Percentiles rank a stretch among this genome's conserved stretches.
Conservation (phyloP, 2,888 invertebrate species). For the Melolontha melolontha region DNA sequence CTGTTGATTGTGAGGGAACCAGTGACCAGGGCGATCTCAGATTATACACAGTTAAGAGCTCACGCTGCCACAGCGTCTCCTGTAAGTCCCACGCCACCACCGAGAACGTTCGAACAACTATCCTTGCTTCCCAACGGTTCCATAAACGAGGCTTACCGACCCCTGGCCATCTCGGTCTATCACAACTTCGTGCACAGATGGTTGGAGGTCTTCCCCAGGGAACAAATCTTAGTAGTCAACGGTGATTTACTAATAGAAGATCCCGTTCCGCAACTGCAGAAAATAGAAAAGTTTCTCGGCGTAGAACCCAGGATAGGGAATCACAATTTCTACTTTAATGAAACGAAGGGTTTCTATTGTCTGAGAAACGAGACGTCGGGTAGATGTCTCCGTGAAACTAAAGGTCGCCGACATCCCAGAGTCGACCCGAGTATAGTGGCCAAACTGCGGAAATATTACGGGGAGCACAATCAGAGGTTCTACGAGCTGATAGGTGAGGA, state of each 20-base stretch:
- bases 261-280: slow-evolving; percentile 87
- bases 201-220: slow-evolving; percentile 92
- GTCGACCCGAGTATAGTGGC: slow-evolving; percentile 84
- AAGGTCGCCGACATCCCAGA: slow-evolving; percentile 85
- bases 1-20: slow-evolving; percentile 96
- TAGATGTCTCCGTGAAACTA: slow-evolving; percentile 86
- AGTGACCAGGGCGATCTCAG: slow-evolving; percentile 94
- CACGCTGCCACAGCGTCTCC: slow-evolving; percentile 83
- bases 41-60: slow-evolving; percentile 93
- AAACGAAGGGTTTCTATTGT: slow-evolving; percentile 97
- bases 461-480: slow-evolving; percentile 91
- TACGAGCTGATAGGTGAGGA: slow-evolving; percentile 93
- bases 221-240: slow-evolving; percentile 94
- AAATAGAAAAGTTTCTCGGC: slow-evolving; percentile 89
- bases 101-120: slow-evolving; percentile 82
- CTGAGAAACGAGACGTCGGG: slow-evolving; percentile 85
- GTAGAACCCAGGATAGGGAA: slow-evolving; percentile 77
- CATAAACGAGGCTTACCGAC: slow-evolving; percentile 85
- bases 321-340: slow-evolving; percentile 96
- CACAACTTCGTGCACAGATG: slow-evolving; percentile 90
- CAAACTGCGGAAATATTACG: slow-evolving; percentile 86
- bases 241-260: slow-evolving; percentile 93
- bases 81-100: slow-evolving; percentile 64
- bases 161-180: slow-evolving; percentile 90
- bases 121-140: slow-evolving; percentile 84